A percentile compares a stretch with the other conserved stretches of the same genome.
These are phyloP conservation scores for Ispidina lecontei DNA, from an alignment of 2,797 vertebrate genomes.

Conservation along the genomic window DNA sequence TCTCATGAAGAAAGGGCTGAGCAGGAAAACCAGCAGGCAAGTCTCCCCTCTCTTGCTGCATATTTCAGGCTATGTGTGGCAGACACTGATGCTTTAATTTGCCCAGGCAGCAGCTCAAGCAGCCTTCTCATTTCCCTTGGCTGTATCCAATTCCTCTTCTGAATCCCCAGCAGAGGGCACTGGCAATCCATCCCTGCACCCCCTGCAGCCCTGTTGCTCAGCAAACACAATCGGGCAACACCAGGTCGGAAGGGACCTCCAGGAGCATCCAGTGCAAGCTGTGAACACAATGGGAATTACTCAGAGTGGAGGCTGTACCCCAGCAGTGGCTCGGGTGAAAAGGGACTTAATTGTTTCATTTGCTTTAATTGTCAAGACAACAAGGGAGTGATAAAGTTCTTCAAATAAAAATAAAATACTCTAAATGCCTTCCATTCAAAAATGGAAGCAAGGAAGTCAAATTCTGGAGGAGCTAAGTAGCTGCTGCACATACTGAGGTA, in stretches of 20 bases:
- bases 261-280: too few species aligned
- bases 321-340: neutral
- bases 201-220: too few species aligned
- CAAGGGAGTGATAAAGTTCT: rapidly evolving
- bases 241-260: too few species aligned
- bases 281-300: neutral
- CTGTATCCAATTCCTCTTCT: neutral
- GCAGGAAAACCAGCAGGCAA: neutral
- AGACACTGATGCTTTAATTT: neutral
- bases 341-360: neutral
- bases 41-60: neutral
- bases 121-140: neutral
- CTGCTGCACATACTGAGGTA: neutral
- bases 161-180: neutral
- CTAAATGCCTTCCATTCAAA: neutral
- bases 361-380: neutral
- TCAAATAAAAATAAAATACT: neutral
- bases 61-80: neutral
- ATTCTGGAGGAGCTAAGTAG: neutral
- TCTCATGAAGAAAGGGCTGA: neutral
- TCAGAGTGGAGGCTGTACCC: neutral
- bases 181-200: neutral
- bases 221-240: neutral
- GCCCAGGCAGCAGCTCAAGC: neutral
- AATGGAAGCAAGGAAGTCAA: neutral